Conservation (phyloP, 2,797 vertebrate species). For the Eremophila alpestris region DNA sequence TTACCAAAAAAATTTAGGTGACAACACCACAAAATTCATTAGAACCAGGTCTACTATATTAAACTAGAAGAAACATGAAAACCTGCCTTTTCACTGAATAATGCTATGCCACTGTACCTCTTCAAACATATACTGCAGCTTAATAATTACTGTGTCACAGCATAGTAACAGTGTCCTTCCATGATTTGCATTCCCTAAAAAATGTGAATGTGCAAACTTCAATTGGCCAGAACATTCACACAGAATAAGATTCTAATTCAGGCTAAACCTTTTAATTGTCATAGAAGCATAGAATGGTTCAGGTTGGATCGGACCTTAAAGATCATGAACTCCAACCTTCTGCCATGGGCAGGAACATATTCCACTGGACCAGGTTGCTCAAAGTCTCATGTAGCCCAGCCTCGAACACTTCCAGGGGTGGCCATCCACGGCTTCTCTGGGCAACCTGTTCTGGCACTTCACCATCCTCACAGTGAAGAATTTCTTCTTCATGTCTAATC, state of each 20-base stretch:
- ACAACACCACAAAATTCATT: neutral
- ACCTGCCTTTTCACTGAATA: neutral
- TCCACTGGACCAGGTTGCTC: neutral
- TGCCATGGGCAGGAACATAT: neutral
- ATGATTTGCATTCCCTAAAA: neutral
- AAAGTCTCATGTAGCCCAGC: neutral
- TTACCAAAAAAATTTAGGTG: neutral
- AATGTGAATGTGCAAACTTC: neutral
- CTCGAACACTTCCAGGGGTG: neutral
- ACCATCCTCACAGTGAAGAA: neutral
- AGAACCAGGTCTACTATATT: neutral
- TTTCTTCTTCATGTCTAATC: neutral
- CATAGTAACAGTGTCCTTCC: neutral
- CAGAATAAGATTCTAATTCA: neutral
- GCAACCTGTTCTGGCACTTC: neutral
- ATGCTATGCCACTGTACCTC: neutral
- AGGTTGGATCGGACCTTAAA: neutral
- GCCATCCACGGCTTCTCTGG: neutral
- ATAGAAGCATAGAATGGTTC: neutral
- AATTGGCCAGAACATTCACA: neutral
- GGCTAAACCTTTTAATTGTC: neutral
- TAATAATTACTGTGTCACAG: neutral
- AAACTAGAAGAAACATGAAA: neutral
- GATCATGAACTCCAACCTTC: neutral
- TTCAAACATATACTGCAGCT: neutral